These are phyloP conservation scores for Chrysolina haemoptera DNA, from an alignment of 2,888 invertebrate species.

Conservation along the genomic window DNA sequence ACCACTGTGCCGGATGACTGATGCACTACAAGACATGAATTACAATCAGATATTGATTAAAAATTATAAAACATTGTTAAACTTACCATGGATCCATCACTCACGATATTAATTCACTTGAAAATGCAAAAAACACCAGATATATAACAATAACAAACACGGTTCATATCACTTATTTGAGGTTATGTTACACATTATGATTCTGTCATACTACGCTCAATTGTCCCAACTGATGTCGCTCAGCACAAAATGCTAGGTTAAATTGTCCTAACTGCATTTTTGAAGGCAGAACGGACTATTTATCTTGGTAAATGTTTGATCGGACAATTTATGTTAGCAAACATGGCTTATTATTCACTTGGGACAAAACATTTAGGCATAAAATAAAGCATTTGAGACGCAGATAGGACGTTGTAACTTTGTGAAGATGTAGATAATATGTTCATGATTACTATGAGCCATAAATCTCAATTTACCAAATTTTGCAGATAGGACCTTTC, in stretches of 20 bases:
- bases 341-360: not conserved
- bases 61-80: not conserved
- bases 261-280: not conserved
- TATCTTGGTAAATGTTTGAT: not conserved
- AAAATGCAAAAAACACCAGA: not conserved
- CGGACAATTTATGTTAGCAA: not conserved
- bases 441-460: not conserved
- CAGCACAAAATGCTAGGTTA: not conserved
- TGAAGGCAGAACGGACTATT: not conserved
- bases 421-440: not conserved
- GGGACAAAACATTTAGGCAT: not conserved
- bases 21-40: not conserved
- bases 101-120: not conserved
- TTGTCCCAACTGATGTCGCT: not conserved
- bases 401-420: not conserved
- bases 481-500: too few relatives aligned
- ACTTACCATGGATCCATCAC: not conserved
- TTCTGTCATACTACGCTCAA: not conserved
- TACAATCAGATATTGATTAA: not conserved
- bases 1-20: not conserved
- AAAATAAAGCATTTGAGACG: not conserved
- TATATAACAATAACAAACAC: not conserved
- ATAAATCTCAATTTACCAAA: not conserved
- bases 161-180: not conserved
- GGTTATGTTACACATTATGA: not conserved